Evolutionary conservation across 2,888 invertebrate species (phyloP).

Genomic region (Polyommatus icarus): DNA sequence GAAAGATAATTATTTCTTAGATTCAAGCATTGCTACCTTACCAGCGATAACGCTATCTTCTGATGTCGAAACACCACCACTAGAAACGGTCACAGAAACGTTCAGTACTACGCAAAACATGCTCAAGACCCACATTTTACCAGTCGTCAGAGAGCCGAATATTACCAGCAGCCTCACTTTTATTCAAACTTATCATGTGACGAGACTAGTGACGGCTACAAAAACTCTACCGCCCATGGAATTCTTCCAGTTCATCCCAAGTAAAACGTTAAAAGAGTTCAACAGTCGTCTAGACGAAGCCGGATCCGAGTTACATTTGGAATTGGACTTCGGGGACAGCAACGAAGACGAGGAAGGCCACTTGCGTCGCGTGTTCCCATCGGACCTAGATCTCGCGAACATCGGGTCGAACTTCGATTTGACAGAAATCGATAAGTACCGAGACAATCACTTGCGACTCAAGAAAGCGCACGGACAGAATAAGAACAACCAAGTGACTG

Average conservation of each 20-base stretch:
- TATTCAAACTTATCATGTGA: constrained; percentile 93
- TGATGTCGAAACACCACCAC: constrained; percentile 90
- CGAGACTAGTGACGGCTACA: constrained; percentile 92
- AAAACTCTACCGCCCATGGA: constrained; percentile 94
- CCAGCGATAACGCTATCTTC: constrained; percentile 88
- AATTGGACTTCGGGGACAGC: constrained; percentile 91
- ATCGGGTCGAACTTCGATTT: constrained; percentile 87
- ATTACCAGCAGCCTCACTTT: constrained; percentile 89
- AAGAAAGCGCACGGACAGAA: constrained; percentile 74
- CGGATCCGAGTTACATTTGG: constrained; percentile 91
- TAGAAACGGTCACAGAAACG: constrained; percentile 94
- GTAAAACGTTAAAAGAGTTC: constrained; percentile 92
- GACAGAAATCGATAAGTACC: constrained; percentile 84
- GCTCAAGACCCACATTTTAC: constrained; percentile 93
- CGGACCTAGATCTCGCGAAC: constrained; percentile 85
- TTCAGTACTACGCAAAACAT: constrained; percentile 94
- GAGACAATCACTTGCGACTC: constrained; percentile 77
- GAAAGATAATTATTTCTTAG: constrained; percentile 83
- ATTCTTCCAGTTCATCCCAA: constrained; percentile 91
- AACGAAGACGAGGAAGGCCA: constrained; percentile 82
- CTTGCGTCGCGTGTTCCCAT: constrained; percentile 78
- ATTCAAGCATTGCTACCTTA: constrained; percentile 90
- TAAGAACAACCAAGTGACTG: constrained; percentile 74
- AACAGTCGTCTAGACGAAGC: constrained; percentile 93
- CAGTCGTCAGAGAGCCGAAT: constrained; percentile 86